Evolutionary conservation across 1,140 invertebrate genomes (phyloP).

Genomic region (Dendrolimus punctatus): DNA sequence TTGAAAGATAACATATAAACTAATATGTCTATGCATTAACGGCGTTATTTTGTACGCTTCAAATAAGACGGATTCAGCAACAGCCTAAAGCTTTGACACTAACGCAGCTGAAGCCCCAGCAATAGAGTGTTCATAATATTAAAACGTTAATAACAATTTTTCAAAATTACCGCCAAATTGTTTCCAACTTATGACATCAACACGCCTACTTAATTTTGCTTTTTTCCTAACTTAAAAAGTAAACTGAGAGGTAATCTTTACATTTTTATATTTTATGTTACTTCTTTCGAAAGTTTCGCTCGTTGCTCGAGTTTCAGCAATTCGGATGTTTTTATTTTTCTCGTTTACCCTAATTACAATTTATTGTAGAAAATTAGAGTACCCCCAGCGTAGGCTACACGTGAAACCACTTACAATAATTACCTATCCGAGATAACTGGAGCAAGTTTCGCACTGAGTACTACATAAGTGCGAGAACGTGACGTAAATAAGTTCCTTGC

Average conservation of each 20-base stretch:
- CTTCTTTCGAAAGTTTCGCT: slow-evolving; percentile 19
- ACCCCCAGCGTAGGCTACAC: slow-evolving; percentile 9
- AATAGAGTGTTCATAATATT: background rate
- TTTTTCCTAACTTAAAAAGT: slow-evolving; percentile 27
- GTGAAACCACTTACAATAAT: slow-evolving; percentile 16
- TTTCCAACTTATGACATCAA: slow-evolving; percentile 30
- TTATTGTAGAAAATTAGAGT: slow-evolving; percentile 9
- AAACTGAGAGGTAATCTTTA: slow-evolving; percentile 22
- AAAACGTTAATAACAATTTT: slow-evolving; percentile 7
- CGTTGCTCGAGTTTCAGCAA: slow-evolving; percentile 11
- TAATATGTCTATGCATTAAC: no score
- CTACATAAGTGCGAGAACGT: background rate
- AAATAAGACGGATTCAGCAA: no score
- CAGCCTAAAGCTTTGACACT: no score
- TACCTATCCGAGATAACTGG: background rate
- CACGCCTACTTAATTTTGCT: slow-evolving; percentile 30
- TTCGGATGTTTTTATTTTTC: slow-evolving; percentile 18
- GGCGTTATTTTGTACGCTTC: no score
- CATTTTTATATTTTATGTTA: slow-evolving; percentile 29
- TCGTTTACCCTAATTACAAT: slow-evolving; percentile 13
- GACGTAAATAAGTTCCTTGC: background rate
- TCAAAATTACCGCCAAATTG: slow-evolving; percentile 19
- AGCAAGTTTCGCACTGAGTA: background rate
- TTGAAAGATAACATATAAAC: no score
- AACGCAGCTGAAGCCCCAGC: no score